These are phyloP conservation scores for Ormia ochracea DNA, from an alignment of 2,888 invertebrate species.

Conservation along the genomic window DNA sequence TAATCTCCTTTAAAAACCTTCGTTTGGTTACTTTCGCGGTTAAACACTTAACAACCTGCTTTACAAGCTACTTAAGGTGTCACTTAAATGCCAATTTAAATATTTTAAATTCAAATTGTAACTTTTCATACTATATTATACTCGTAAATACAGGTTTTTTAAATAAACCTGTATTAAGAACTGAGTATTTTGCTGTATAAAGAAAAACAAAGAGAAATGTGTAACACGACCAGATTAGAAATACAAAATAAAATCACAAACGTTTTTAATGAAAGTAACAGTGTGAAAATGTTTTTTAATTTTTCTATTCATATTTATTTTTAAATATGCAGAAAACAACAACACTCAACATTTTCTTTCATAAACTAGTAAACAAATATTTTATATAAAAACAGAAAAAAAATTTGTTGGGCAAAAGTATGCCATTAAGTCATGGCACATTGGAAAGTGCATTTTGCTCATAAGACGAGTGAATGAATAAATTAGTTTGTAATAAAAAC, in stretches of 20 bases:
- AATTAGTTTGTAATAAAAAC: constrained; percentile 14
- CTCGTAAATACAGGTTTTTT: neutral
- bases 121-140: too few relatives aligned
- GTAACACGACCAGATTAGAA: constrained; percentile 36
- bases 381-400: constrained; percentile 16
- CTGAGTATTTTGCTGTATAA: constrained; percentile 1
- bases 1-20: neutral
- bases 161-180: constrained; percentile 13
- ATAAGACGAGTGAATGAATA: neutral
- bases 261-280: constrained; percentile 54
- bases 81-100: constrained; percentile 7
- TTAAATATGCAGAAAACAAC: neutral
- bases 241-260: constrained; percentile 47
- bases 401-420: constrained; percentile 47
- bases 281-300: constrained; percentile 47
- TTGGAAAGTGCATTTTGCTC: constrained; percentile 56
- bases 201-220: constrained; percentile 1
- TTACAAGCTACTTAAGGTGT: constrained; percentile 28
- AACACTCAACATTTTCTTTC: neutral
- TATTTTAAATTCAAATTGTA: neutral
- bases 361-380: constrained; percentile 18
- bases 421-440: constrained; percentile 59
- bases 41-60: neutral
- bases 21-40: neutral
- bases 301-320: neutral